Conservation (phyloP, 2,888 invertebrate species). For the Chymomyza fuscimana region DNA sequence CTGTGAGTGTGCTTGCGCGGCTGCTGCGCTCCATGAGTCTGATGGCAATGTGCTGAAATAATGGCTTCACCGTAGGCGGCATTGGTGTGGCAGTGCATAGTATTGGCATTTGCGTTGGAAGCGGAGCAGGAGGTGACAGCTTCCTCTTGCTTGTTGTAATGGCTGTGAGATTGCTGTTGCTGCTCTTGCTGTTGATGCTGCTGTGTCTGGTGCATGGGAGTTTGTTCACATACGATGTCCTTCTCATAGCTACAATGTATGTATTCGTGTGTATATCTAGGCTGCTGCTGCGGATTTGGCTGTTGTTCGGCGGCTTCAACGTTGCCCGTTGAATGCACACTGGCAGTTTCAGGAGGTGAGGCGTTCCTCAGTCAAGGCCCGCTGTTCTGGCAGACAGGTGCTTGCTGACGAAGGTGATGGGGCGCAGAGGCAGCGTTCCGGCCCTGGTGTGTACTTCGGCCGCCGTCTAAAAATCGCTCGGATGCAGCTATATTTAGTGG, state of each 20-base stretch:
- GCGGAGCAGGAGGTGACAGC: not conserved
- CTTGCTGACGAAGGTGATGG: constrained; percentile 81
- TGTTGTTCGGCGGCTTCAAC: constrained; percentile 56
- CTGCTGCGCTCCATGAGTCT: constrained; percentile 44
- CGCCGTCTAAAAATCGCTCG: constrained; percentile 91
- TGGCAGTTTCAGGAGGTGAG: constrained; percentile 85
- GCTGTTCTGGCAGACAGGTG: constrained; percentile 81
- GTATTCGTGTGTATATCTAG: constrained; percentile 69
- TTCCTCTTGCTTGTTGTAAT: constrained; percentile 51
- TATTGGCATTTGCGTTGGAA: constrained; percentile 35
- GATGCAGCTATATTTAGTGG: constrained; percentile 85
- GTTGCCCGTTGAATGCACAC: constrained; percentile 66
- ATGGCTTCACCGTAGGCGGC: constrained; percentile 49
- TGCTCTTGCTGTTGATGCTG: constrained; percentile 51
- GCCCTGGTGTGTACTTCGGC: constrained; percentile 84
- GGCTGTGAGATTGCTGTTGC: constrained; percentile 52
- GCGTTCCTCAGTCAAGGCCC: constrained; percentile 83
- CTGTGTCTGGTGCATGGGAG: constrained; percentile 69
- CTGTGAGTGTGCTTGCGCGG: constrained; percentile 61
- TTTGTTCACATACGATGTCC: constrained; percentile 79
- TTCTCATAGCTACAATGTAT: constrained; percentile 79
- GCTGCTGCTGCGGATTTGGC: constrained; percentile 56
- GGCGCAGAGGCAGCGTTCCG: constrained; percentile 83
- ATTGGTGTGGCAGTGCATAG: constrained; percentile 34
- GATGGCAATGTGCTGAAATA: constrained; percentile 60